A percentile compares a stretch with the other conserved stretches of the same genome.
phyloP scores from a whole-genome alignment of 2,888 invertebrate species.

The Ischnura elegans region DNA sequence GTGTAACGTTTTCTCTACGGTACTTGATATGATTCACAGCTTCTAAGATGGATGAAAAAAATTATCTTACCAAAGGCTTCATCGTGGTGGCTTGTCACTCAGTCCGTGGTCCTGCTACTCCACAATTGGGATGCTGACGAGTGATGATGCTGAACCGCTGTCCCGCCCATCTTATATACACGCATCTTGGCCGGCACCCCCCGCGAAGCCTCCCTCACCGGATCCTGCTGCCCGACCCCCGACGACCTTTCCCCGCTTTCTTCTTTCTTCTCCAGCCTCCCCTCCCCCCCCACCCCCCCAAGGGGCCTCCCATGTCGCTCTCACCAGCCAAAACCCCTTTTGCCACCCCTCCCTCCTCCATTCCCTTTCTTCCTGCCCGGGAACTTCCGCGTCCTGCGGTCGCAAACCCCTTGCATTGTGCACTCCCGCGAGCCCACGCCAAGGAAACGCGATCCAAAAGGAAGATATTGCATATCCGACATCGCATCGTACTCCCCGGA shows the following conservation, averaged over 20 bases:
- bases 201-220: background rate
- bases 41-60: too few relatives aligned
- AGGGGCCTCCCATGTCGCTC: background rate
- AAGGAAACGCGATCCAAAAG: too few relatives aligned
- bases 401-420: too few relatives aligned
- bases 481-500: too few relatives aligned
- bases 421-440: too few relatives aligned
- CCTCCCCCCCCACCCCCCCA: background rate
- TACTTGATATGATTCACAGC: too few relatives aligned
- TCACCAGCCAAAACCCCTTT: too few relatives aligned
- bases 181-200: background rate
- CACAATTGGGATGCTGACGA: background rate
- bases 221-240: background rate
- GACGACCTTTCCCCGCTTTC: background rate
- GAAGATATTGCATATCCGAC: too few relatives aligned
- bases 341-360: background rate
- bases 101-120: background rate
- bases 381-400: too few relatives aligned
- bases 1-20: too few relatives aligned
- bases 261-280: background rate
- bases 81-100: background rate
- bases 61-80: constrained; percentile 57
- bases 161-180: constrained; percentile 1
- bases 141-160: background rate
- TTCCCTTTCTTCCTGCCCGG: too few relatives aligned